Evolutionary conservation across 2,113 vertebrate species (phyloP).

Genomic region (Pelusios castaneus): DNA sequence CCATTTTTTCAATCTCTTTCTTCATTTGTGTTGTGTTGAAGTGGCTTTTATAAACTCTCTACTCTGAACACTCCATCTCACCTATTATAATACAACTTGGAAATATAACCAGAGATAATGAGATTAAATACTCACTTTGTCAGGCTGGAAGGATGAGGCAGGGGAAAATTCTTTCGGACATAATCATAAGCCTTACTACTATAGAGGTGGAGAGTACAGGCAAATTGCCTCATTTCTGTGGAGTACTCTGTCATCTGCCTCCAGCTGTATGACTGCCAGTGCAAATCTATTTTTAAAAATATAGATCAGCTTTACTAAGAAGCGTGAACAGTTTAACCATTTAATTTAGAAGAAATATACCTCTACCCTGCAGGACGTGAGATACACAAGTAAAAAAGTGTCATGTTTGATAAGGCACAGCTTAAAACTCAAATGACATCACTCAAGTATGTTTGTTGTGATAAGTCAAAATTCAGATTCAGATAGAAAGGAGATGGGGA

Average conservation of each 20-base stretch:
- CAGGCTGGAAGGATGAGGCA: conserved; percentile 74
- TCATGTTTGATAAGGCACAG: not conserved
- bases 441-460: not conserved
- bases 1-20: not conserved
- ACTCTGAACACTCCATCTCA: not conserved
- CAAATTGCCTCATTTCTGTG: conserved; percentile 72
- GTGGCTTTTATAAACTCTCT: not conserved
- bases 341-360: not conserved
- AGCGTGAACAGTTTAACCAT: not conserved
- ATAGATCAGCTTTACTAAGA: not conserved
- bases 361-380: not conserved
- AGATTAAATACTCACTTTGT: conserved; percentile 67
- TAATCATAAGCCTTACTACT: conserved; percentile 64
- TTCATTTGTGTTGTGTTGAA: not conserved
- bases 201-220: conserved; percentile 70
- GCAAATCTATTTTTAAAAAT: conserved; percentile 68
- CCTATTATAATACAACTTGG: rapidly evolving
- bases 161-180: conserved; percentile 65
- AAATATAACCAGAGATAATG: not conserved
- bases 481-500: not conserved
- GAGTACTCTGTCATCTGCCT: conserved; percentile 64
- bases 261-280: conserved; percentile 59
- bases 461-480: rapidly evolving
- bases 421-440: not conserved
- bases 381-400: not conserved